Percentiles rank a stretch among this genome's conserved stretches.
Conservation (phyloP, 2,888 invertebrate species). For the Ernsta delagoae region DNA sequence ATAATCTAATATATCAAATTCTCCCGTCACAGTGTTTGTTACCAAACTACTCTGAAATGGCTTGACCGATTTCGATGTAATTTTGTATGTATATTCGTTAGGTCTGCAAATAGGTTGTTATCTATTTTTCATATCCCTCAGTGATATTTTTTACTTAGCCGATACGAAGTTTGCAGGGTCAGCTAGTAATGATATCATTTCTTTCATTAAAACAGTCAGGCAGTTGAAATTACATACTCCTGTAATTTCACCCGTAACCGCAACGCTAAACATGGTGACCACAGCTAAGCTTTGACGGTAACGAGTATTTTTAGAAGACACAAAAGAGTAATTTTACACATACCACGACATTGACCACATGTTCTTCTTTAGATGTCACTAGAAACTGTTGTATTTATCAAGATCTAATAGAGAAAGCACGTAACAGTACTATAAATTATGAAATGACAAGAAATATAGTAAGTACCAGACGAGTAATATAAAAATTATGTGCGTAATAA, state of each 20-base stretch:
- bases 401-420: not conserved
- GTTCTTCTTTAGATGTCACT: not conserved
- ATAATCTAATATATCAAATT: too few species aligned
- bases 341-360: not conserved
- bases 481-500: not conserved
- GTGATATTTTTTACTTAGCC: too few species aligned
- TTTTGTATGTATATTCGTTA: too few species aligned
- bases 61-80: too few species aligned
- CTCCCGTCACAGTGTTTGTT: too few species aligned
- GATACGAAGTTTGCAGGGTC: too few species aligned
- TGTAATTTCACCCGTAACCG: not conserved
- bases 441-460: not conserved
- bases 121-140: too few species aligned
- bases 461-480: too few species aligned
- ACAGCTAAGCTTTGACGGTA: not conserved
- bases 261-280: not conserved
- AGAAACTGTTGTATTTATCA: not conserved
- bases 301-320: not conserved
- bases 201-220: not conserved
- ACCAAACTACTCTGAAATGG: too few species aligned
- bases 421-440: not conserved
- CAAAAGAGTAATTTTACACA: not conserved
- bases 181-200: too few species aligned
- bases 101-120: too few species aligned
- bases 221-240: not conserved